Conservation (phyloP, 2,888 invertebrate species). For the Eumerus sabulonum region DNA sequence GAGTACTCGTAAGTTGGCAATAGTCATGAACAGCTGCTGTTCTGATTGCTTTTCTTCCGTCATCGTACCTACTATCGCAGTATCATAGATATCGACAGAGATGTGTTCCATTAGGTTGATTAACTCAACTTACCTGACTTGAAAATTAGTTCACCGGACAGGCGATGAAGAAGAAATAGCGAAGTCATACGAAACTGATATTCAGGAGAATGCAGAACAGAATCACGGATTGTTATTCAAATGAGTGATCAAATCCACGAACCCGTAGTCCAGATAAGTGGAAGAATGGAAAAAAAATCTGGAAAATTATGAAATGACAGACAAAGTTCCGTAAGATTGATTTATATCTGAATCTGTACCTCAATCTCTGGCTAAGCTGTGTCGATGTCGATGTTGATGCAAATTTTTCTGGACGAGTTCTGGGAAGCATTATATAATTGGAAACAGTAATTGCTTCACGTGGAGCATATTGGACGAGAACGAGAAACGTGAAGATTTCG, state of each 20-base stretch:
- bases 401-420: constrained; percentile 11
- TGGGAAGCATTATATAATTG: constrained; percentile 14
- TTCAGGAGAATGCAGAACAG: no score
- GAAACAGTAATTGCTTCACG: constrained; percentile 9
- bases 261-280: not conserved
- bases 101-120: constrained; percentile 67
- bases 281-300: no score
- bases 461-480: not conserved
- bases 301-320: not conserved
- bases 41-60: constrained; percentile 8
- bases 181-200: no score
- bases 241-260: constrained; percentile 8
- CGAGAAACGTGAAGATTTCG: no score
- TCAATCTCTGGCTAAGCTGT: not conserved
- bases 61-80: constrained; percentile 6
- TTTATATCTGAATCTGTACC: constrained; percentile 11
- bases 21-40: constrained; percentile 43
- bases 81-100: constrained; percentile 25
- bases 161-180: no score
- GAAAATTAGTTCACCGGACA: constrained; percentile 44
- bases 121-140: constrained; percentile 62
- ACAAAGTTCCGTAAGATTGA: constrained; percentile 20
- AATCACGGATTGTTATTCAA: constrained; percentile 29
- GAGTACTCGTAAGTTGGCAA: constrained; percentile 5
- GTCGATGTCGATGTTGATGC: not conserved